phyloP scores from a whole-genome alignment of 2,113 vertebrate species.

The Phyllostomus hastatus region DNA sequence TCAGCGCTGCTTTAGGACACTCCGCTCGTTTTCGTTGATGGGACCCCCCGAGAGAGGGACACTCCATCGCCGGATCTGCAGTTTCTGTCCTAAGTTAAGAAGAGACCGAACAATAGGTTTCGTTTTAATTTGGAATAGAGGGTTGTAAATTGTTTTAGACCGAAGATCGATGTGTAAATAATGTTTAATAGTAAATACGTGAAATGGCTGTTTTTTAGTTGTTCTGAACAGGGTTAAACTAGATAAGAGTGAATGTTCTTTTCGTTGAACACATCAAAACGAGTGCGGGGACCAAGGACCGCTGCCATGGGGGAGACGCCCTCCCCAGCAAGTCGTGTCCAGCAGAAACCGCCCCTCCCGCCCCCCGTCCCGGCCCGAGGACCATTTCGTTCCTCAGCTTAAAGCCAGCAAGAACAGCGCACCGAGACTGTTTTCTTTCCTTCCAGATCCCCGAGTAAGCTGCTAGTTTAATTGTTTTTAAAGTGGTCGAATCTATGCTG shows the following conservation, averaged over 20 bases:
- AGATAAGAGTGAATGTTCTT: background rate
- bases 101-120: constrained; percentile 54
- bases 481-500: background rate
- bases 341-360: background rate
- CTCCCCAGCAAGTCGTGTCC: background rate
- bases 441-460: background rate
- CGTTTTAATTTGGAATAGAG: constrained; percentile 58
- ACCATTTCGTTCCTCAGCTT: background rate
- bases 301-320: rapidly evolving
- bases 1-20: constrained; percentile 76
- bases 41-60: constrained; percentile 73
- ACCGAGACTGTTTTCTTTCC: background rate
- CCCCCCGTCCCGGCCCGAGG: background rate
- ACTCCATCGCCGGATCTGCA: constrained; percentile 56
- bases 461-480: background rate
- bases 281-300: background rate
- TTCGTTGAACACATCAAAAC: background rate
- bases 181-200: constrained; percentile 53
- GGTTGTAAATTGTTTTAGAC: constrained; percentile 61
- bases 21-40: constrained; percentile 75
- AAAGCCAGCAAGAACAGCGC: background rate
- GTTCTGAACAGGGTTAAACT: background rate
- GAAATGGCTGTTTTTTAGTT: background rate
- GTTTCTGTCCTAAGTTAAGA: constrained; percentile 62
- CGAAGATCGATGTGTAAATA: constrained; percentile 53